These are phyloP conservation scores for Phoenicopterus ruber DNA, from an alignment of 2,113 vertebrate species.

Conservation along the genomic window DNA sequence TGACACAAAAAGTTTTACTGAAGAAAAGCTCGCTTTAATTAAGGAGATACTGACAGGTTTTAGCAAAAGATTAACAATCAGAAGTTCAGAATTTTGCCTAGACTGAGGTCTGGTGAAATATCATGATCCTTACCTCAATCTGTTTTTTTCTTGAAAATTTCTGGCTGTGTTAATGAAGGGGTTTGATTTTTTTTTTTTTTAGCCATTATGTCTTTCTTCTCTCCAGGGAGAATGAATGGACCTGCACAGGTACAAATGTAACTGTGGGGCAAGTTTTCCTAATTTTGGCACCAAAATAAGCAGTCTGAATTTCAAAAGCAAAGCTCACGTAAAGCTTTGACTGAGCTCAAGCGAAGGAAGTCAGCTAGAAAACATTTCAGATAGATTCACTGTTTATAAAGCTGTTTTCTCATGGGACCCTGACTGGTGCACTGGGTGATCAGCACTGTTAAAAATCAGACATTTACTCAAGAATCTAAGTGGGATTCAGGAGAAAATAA, in stretches of 20 bases:
- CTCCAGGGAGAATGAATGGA: neutral
- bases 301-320: neutral
- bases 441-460: neutral
- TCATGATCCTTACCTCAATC: neutral
- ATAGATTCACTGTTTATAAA: neutral
- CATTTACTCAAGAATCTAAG: neutral
- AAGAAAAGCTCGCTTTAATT: slow-evolving; percentile 33
- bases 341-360: neutral
- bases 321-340: neutral
- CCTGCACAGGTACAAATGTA: neutral
- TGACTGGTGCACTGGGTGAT: accelerated
- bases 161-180: neutral
- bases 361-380: neutral
- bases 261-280: neutral
- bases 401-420: neutral
- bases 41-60: slow-evolving; percentile 25
- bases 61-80: slow-evolving; percentile 29
- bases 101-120: neutral
- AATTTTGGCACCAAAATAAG: neutral
- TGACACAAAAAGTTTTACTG: slow-evolving; percentile 14
- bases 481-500: neutral
- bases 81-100: slow-evolving; percentile 16
- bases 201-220: neutral
- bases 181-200: neutral
- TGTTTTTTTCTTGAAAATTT: neutral